Base-by-base conservation (phyloP, 2,888 invertebrate species). In the Rotaria sp. region DNA sequence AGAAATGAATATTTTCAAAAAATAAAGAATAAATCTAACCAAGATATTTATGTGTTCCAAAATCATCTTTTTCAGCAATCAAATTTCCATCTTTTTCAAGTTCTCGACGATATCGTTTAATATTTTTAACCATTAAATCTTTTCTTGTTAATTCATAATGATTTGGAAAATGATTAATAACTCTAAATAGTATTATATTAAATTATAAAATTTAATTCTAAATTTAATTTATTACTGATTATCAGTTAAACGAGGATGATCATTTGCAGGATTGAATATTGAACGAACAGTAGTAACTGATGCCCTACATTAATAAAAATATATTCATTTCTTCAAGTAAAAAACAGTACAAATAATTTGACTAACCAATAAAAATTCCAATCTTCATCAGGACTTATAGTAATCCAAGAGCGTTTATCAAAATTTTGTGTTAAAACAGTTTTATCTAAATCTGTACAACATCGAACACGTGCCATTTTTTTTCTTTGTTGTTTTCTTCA, bases 121-220 rank as follows among this genome's bases (percentile, higher is more conserved):
- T 96, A 90, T 97, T 97, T 92, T 96, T 96, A 85, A 97, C 96
- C 88, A 99, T 93, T 86, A 97, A 92, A 92, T 99, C 98, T 92
- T 99, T 98, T 26, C 98, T 93, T 0, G 96, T 96, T 86, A 97
- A 92, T 91, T 97, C 97, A 90, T 96, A 95, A 90, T 96, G 96
- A 91, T 96, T 97, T 1, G 97, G 96, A 91, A 96, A 97, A 91
- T 97, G 97, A 92, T 96, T 97, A 88, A 97, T 96, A 86, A 96
- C 93, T 92, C 94, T 94, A 88, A 85, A 89, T 87, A 87, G 85
- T 75, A 86, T 48, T 24, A 86, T 1, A 41, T 11, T 75, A 35
- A 75, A n/a, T 0, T 2, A 24, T 41, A n/a, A 2, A n/a, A 55
- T 15, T 50, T 45, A n/a, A 26, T 52, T 10, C 21, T 18, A 57